phyloP scores from a whole-genome alignment of 2,888 invertebrate species.

The Alsophila aescularia region DNA sequence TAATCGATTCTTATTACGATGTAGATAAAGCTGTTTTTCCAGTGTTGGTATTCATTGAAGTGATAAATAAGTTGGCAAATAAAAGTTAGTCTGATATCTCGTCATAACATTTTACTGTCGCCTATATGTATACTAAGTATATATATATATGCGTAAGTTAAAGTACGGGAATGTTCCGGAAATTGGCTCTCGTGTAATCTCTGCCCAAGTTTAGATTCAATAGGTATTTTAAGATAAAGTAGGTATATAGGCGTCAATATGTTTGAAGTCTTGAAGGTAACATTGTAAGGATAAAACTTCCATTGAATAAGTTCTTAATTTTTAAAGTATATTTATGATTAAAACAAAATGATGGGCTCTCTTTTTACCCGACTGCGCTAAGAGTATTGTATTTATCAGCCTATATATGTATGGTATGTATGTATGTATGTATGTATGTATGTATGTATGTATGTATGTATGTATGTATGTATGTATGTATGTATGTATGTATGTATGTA shows the following conservation, averaged over 20 bases:
- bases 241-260: slow-evolving; percentile 11
- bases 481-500: too few species aligned
- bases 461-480: too few species aligned
- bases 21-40: slow-evolving; percentile 38
- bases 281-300: not conserved
- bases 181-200: slow-evolving; percentile 69
- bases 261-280: not conserved
- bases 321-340: too few species aligned
- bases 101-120: slow-evolving; percentile 78
- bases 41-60: slow-evolving; percentile 16
- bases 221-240: slow-evolving; percentile 36
- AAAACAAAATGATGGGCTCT: too few species aligned
- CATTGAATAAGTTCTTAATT: too few species aligned
- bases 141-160: slow-evolving; percentile 53
- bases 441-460: too few species aligned
- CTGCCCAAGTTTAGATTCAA: slow-evolving; percentile 53
- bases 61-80: slow-evolving; percentile 43
- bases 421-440: too few species aligned
- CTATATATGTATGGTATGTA: too few species aligned
- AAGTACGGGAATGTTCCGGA: slow-evolving; percentile 63
- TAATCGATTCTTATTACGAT: slow-evolving; percentile 23
- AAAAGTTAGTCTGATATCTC: slow-evolving; percentile 71
- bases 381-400: too few species aligned
- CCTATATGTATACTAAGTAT: slow-evolving; percentile 48
- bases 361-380: too few species aligned